Evolutionary conservation across 2,797 vertebrate genomes (phyloP).

Genomic region (Hemibagrus guttatus): DNA sequence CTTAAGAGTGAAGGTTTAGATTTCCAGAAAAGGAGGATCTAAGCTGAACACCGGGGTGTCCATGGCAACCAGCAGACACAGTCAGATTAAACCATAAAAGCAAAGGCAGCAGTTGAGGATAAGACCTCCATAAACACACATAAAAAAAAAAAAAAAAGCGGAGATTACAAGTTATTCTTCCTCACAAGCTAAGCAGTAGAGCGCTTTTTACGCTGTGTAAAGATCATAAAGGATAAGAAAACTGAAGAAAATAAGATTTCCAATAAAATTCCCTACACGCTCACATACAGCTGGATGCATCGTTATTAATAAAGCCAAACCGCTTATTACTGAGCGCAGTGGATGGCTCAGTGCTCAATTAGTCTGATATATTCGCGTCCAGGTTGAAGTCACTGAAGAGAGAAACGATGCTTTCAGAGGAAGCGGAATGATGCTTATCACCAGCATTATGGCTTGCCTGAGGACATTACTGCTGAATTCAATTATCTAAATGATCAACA

Average conservation of each 20-base stretch:
- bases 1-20: slow-evolving; percentile 37
- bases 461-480: slow-evolving; percentile 14
- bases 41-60: slow-evolving; percentile 50
- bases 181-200: slow-evolving; percentile 5
- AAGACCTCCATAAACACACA: slow-evolving; percentile 40
- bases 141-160: slow-evolving; percentile 22
- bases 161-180: slow-evolving; percentile 4
- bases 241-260: neutral
- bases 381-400: slow-evolving; percentile 18
- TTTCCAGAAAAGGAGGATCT: slow-evolving; percentile 39
- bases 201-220: slow-evolving; percentile 2
- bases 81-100: slow-evolving; percentile 45
- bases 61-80: slow-evolving; percentile 60
- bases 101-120: slow-evolving; percentile 24
- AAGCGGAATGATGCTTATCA: slow-evolving; percentile 34
- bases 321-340: neutral
- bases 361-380: slow-evolving; percentile 30
- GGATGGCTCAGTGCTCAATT: slow-evolving; percentile 8
- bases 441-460: slow-evolving; percentile 1
- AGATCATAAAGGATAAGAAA: slow-evolving; percentile 9
- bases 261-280: neutral
- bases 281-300: neutral
- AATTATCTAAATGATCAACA: slow-evolving; percentile 35
- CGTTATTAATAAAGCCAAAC: neutral
- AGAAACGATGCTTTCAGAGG: slow-evolving; percentile 1